Conservation (phyloP, 2,888 invertebrate species). For the Ditula angustiorana region DNA sequence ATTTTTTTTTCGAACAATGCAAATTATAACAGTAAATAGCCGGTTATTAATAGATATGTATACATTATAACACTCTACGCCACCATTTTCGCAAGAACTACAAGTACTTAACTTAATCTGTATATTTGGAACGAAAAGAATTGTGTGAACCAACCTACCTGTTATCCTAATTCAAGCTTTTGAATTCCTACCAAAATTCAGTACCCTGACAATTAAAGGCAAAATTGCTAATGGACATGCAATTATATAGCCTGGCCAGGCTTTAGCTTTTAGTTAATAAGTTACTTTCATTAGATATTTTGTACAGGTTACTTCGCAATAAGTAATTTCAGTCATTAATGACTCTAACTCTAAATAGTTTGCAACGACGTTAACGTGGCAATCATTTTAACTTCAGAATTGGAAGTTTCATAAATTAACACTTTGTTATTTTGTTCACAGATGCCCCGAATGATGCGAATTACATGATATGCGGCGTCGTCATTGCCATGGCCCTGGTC, state of each 20-base stretch:
- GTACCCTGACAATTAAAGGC: not conserved
- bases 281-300: too few species aligned
- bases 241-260: not conserved
- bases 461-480: constrained; percentile 94
- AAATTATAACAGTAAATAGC: too few species aligned
- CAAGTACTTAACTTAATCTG: too few species aligned
- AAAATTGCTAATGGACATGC: not conserved
- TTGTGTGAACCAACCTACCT: not conserved
- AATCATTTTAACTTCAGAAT: constrained; percentile 8
- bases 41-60: too few species aligned
- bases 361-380: too few species aligned
- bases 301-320: too few species aligned
- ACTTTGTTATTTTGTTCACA: constrained; percentile 83
- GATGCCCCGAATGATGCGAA: constrained; percentile 93
- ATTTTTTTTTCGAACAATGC: too few species aligned
- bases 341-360: too few species aligned
- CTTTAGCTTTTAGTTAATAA: not conserved
- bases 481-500: constrained; percentile 93
- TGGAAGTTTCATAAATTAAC: constrained; percentile 41
- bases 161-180: not conserved
- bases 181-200: not conserved
- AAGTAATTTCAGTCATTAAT: too few species aligned
- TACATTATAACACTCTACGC: too few species aligned
- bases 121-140: not conserved
- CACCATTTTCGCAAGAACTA: too few species aligned